Evolutionary conservation across 2,888 invertebrate species (phyloP).

Genomic region (Drosophila neonasuta): DNA sequence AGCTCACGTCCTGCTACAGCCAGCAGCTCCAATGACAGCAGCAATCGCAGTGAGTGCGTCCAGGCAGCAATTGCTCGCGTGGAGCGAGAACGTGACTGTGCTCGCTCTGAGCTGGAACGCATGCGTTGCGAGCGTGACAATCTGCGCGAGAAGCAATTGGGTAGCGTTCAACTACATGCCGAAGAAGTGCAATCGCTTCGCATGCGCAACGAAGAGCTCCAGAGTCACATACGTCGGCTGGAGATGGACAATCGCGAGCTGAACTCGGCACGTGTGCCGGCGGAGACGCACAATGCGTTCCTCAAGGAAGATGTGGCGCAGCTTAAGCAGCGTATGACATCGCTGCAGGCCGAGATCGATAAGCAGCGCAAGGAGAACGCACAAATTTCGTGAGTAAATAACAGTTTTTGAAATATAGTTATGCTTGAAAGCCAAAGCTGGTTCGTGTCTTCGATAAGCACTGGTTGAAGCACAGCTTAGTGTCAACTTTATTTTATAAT

Average conservation of each 20-base stretch:
- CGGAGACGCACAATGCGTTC: slow-evolving; percentile 83
- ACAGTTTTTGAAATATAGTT: no score
- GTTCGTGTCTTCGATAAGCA: no score
- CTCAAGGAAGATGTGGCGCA: slow-evolving; percentile 84
- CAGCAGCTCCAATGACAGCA: slow-evolving; percentile 31
- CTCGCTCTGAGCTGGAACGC: slow-evolving; percentile 83
- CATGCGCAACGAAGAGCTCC: slow-evolving; percentile 83
- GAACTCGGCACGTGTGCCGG: slow-evolving; percentile 83
- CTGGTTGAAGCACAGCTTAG: no score
- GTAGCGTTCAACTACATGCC: slow-evolving; percentile 82
- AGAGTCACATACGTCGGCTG: slow-evolving; percentile 83
- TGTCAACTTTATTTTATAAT: no score
- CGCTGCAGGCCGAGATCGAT: slow-evolving; percentile 83
- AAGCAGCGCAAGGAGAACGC: slow-evolving; percentile 84
- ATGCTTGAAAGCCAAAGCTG: no score
- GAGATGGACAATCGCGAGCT: slow-evolving; percentile 85
- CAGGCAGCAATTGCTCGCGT: slow-evolving; percentile 79
- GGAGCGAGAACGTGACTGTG: slow-evolving; percentile 84
- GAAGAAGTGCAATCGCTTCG: slow-evolving; percentile 83
- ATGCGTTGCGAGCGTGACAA: slow-evolving; percentile 85
- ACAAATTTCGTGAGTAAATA: slow-evolving; percentile 84
- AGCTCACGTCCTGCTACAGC: slow-evolving; percentile 35
- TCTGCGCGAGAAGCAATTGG: slow-evolving; percentile 84
- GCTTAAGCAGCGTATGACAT: slow-evolving; percentile 83
- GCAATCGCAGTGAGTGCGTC: slow-evolving; percentile 75